Evolutionary conservation across 1,140 invertebrate genomes (phyloP), one percentile per base, ranked within the genome.

Genomic region (Mya arenaria): DNA sequence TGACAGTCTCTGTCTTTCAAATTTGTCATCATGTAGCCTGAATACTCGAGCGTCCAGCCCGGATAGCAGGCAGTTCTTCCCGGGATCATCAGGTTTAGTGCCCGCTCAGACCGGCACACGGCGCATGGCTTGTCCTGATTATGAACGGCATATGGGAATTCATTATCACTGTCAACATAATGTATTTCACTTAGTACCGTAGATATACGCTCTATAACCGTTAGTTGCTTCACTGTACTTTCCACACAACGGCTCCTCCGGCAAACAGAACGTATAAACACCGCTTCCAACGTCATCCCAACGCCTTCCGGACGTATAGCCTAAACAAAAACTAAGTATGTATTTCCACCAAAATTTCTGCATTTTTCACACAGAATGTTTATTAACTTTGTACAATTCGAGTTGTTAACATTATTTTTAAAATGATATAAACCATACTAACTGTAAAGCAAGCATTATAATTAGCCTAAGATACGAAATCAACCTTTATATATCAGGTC

Each of bases 21-120:
- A 6, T 66, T 81, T 5, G 84, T 23, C 72, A 85, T 82, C n/a
- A 87, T 48, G 48, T 85, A 84, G 6, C 86, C 86, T 0, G 36
- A 48, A 56, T 87, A 86, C 62, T 85, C 81, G 0, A 52, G 6
- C 0, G 48, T 66, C 85, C 85, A 86, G 15, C 74, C 74, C 5
- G 65, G 23, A 19, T 74, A 74, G 60, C 85, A 86, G 32, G 32
- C 37, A 34, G 15, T 52, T 25, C 62, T 66, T 25, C 66, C 79
- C 17, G 85, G 85, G 13, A 86, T 58, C 83, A 83, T 85, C n/a
- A 86, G 5, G 62, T 34, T 36, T 5, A 68, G 63, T 8, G 73
- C n/a, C 15, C 68, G 44, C 17, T 62, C 44, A 25, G 63, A 28
- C 10, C 37, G 41, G 41, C 85, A 86, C 34, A 84, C 74, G 36